Evolutionary conservation across 1,140 invertebrate species (phyloP), one percentile per base, ranked within the genome.

Genomic region (Psilanteris sp.): DNA sequence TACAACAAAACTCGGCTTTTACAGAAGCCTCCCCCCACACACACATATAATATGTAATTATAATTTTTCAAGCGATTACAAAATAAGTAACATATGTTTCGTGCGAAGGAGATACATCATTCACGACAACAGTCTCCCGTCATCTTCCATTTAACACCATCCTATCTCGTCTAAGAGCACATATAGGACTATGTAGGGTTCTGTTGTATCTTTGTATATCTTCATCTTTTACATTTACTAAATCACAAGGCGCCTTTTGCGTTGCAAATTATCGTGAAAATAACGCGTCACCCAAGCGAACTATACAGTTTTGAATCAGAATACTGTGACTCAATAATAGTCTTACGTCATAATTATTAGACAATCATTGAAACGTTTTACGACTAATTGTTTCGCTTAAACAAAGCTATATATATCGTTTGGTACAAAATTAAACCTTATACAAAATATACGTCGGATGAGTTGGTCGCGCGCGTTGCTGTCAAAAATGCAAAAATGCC

Each of bases 11-110:
- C n/a, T n/a, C n/a, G n/a, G n/a, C n/a, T n/a, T n/a, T n/a, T n/a
- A n/a, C n/a, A n/a, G n/a, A n/a, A n/a, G n/a, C n/a, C n/a, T n/a
- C n/a, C n/a, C n/a, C n/a, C n/a, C 18, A 20, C 5, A 20, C 18
- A 20, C 5, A 20, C 18, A 20, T 20, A 20, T 5, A 20, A 20
- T 61, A 37, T 36, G 48, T 62, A 55, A 55, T 44, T 44, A 43
- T 62, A 62, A 29, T 61, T 70, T 54, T 34, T 72, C 43, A 48
- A 64, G 50, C 26, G 34, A 64, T 72, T 72, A 72, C 31, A 64
- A 72, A 72, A 64, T 72, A 64, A 72, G 59, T 64, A 57, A 72
- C 34, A 64, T 50, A 57, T 72, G 50, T 71, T 71, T 61, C 39
- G 13, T 54, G 31, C 46, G 26, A 22, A 27, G 64, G 43, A 44